phyloP scores from a whole-genome alignment of 2,888 invertebrate genomes.

The Operophtera brumata region DNA sequence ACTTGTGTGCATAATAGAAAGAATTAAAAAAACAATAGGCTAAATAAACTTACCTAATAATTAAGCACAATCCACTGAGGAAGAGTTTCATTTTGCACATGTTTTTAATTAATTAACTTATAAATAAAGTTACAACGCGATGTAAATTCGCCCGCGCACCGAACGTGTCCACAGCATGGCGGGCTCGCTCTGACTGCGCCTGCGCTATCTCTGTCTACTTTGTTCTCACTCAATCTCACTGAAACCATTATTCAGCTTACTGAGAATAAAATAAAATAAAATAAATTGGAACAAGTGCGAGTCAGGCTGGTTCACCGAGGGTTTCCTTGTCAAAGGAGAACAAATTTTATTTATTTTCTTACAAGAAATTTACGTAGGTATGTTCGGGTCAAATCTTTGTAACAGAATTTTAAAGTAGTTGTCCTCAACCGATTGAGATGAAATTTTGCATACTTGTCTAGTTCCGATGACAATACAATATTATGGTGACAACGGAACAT shows the following conservation, averaged over 20 bases:
- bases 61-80: conserved; percentile 17
- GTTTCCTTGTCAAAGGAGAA: no score
- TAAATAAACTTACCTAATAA: conserved; percentile 24
- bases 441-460: no score
- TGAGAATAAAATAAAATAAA: not conserved
- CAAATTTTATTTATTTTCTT: no score
- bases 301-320: no score
- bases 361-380: no score
- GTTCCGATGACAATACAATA: no score
- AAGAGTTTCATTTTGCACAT: conserved; percentile 23
- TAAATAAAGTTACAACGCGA: not conserved
- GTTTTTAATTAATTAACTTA: conserved; percentile 11
- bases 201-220: not conserved
- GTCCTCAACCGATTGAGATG: no score
- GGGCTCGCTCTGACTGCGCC: conserved; percentile 8
- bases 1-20: not conserved
- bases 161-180: conserved; percentile 14
- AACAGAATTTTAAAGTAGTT: no score
- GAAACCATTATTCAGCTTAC: not conserved
- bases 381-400: no score
- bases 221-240: not conserved
- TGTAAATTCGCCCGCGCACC: not conserved
- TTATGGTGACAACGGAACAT: no score
- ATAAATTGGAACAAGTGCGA: not conserved
- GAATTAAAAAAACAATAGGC: not conserved